Evolutionary conservation across 64 coral and sea anemone genomes (phyloP), one percentile per base, ranked within the genome.

Genomic region (Platygyra sinensis): DNA sequence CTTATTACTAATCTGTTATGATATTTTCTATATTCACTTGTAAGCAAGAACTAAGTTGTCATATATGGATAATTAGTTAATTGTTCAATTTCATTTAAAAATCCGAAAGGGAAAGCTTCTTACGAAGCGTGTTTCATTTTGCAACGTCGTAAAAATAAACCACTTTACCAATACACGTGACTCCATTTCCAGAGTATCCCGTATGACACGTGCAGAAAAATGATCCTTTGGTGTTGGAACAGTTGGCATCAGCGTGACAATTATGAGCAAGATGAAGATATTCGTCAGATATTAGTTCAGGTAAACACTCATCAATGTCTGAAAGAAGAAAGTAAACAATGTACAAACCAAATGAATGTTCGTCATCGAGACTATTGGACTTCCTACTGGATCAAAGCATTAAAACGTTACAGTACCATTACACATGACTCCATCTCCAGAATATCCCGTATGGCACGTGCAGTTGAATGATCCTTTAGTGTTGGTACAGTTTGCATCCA

Each of bases 111-210:
- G 33, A 36, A 36, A 36, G 33, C 3, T 36, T 36, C 33, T 36
- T 36, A 36, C 33, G 33, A 36, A 36, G 33, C 33, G 3, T 36
- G 33, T 36, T 36, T 36, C 33, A 36, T 1, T 36, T 36, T 36
- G 3, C 33, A 36, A 36, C 33, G 33, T 67, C 20, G n/a, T n/a
- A 67, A 67, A 24, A 8, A 67, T 0, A 24, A 28, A 27, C 2
- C 2, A 69, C 15, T 13, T 55, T 88, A 93, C 91, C 91, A 46
- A 62, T 28, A 80, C 91, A 93, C 0, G 52, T 72, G 59, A 82
- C 69, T 28, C 91, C 91, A 92, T 96, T 54, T 79, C 94, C 94
- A 57, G 90, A 93, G 60, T 93, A 96, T 12, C 94, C 94, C 19
- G 86, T 65, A 74, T 65, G 91, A 76, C 94, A 96, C 51, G 80